Evolutionary conservation across 2,797 vertebrate species (phyloP).

Genomic region (Centroberyx gerrardi): DNA sequence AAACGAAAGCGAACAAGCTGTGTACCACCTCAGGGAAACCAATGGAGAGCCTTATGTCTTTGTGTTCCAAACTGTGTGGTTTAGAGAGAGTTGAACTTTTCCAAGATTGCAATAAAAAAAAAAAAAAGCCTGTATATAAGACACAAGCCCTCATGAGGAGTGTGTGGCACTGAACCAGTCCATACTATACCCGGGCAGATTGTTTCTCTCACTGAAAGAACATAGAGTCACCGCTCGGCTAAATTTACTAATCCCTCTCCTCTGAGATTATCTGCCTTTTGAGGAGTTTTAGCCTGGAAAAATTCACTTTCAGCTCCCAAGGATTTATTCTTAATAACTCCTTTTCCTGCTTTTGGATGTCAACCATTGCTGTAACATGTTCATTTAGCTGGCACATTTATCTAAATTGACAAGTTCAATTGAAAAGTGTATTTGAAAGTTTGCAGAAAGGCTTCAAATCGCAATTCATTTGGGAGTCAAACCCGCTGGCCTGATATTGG

Average conservation of each 20-base stretch:
- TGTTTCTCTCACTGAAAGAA: constrained; percentile 35
- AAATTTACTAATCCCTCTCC: constrained; percentile 52
- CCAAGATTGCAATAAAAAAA: background rate
- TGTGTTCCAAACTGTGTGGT: constrained; percentile 49
- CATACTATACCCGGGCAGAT: constrained; percentile 30
- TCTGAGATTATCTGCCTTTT: constrained; percentile 63
- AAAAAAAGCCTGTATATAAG: constrained; percentile 43
- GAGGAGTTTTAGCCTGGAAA: constrained; percentile 41
- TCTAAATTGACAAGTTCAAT: constrained; percentile 4
- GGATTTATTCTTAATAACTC: constrained; percentile 46
- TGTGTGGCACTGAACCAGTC: constrained; percentile 18
- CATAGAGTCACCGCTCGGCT: constrained; percentile 20
- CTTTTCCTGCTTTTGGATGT: constrained; percentile 21
- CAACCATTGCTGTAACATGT: background rate
- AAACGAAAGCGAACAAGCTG: constrained; percentile 38
- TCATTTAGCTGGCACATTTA: constrained; percentile 23
- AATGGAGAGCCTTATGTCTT: constrained; percentile 46
- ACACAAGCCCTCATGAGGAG: constrained; percentile 28
- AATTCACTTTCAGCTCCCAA: constrained; percentile 37
- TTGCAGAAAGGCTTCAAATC: background rate
- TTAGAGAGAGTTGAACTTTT: constrained; percentile 52
- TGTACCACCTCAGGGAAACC: constrained; percentile 43
- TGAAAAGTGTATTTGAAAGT: background rate
- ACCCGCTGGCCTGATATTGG: constrained; percentile 1
- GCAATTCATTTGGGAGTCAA: constrained; percentile 27